Evolutionary conservation across 2,797 vertebrate genomes (phyloP).

Genomic region (Chiroxiphia lanceolata): DNA sequence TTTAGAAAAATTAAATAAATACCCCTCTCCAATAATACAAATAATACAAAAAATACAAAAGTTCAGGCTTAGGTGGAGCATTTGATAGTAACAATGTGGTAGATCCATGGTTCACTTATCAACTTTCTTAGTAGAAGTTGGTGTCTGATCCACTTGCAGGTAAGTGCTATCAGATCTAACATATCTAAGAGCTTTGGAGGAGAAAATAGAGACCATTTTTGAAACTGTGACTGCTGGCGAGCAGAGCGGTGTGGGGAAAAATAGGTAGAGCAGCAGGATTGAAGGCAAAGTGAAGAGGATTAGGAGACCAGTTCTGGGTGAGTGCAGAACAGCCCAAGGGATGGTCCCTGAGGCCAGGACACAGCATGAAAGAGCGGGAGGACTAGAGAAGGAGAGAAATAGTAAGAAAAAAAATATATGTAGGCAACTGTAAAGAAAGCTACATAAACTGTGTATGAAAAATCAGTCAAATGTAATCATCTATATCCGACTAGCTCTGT

Average conservation of each 20-base stretch:
- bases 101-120: background rate
- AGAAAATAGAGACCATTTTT: constrained; percentile 62
- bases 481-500: background rate
- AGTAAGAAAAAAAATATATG: constrained; percentile 29
- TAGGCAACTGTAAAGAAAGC: constrained; percentile 35
- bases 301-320: constrained; percentile 34
- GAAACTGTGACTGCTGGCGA: constrained; percentile 58
- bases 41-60: background rate
- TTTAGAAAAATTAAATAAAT: background rate
- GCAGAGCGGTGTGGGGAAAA: background rate
- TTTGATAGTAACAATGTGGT: background rate
- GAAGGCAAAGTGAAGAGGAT: constrained; percentile 16
- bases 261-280: constrained; percentile 1
- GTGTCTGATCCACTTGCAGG: background rate
- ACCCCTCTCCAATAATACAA: background rate
- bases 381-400: constrained; percentile 24
- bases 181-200: background rate
- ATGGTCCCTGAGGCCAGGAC: constrained; percentile 37
- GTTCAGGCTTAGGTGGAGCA: background rate
- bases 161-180: background rate
- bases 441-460: background rate
- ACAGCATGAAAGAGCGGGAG: constrained; percentile 10
- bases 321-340: constrained; percentile 47
- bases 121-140: background rate
- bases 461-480: background rate